These are phyloP conservation scores for Polietes domitor DNA, from an alignment of 2,888 invertebrate genomes.

Conservation along the genomic window DNA sequence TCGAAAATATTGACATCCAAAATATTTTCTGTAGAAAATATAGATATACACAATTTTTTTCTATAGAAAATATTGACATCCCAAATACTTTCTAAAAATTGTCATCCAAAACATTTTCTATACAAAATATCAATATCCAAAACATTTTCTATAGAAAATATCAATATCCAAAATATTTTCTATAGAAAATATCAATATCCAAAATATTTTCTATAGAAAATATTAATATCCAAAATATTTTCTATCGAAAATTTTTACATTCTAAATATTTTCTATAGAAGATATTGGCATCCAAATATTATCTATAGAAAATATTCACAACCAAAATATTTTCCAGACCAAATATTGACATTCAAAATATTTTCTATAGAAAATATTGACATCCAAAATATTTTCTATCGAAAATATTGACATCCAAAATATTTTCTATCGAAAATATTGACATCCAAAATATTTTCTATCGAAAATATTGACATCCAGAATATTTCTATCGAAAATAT, in stretches of 20 bases:
- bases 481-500: not conserved
- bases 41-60: not conserved
- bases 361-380: not conserved
- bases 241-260: not conserved
- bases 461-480: not conserved
- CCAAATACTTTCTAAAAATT: not conserved
- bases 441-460: not conserved
- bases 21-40: not conserved
- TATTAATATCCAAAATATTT: not conserved
- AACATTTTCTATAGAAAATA: not conserved
- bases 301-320: not conserved
- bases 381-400: not conserved
- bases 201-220: not conserved
- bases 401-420: not conserved
- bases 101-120: not conserved
- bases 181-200: not conserved
- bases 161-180: not conserved
- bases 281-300: not conserved
- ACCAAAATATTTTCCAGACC: no score
- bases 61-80: not conserved
- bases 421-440: not conserved
- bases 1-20: not conserved
- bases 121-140: not conserved
- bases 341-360: not conserved
- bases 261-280: not conserved